Base-by-base conservation (phyloP, 2,888 invertebrate genomes). In the Anagyrus pseudococci region DNA sequence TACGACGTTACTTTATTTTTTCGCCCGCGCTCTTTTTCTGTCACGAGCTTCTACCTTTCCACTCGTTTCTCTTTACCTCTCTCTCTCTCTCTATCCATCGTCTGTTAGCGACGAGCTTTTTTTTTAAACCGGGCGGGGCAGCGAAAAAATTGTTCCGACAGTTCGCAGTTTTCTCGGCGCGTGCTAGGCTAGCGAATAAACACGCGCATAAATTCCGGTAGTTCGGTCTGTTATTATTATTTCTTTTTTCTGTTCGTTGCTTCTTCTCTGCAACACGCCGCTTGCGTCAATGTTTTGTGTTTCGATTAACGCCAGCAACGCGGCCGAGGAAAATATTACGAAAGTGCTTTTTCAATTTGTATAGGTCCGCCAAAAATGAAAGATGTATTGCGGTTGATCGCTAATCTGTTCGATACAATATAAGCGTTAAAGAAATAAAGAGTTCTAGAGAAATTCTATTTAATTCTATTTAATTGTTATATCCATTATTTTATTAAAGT, bases 141-240 rank as follows among this genome's bases (percentile, higher is more conserved):
- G n/a, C 47, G 58, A 55, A 66, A 69, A 64, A 58, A 68, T 58
- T 55, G 67, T 29, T 54, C 41, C 29, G 61, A 58, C 60, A 69
- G 65, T 71, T 70, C 62, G 49, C 52, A 66, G 56, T 63, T n/a
- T 62, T 64, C 58, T 46, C 59, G 22, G 19, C 25, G 1, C 22
- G 43, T 19, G 29, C 37, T 49, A 50, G 43, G n/a, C 37, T 55
- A 25, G 48, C 47, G 47, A 55, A 61, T 55, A 55, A 55, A 61
- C 61, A 61, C 43, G 33, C 55, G 43, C 49, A 49, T 61, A 55
- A 55, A 61, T 61, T 61, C 49, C 43, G 55, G 59, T 23, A 52
- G 19, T 33, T 20, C 33, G 17, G 15, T 23, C 10, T 47, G 33
- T 40, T 26, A 20, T 58, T 52, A n/a, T 54, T 48, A 37, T 33